Conservation (phyloP, 2,888 invertebrate genomes). For the Drosophila putrida region DNA sequence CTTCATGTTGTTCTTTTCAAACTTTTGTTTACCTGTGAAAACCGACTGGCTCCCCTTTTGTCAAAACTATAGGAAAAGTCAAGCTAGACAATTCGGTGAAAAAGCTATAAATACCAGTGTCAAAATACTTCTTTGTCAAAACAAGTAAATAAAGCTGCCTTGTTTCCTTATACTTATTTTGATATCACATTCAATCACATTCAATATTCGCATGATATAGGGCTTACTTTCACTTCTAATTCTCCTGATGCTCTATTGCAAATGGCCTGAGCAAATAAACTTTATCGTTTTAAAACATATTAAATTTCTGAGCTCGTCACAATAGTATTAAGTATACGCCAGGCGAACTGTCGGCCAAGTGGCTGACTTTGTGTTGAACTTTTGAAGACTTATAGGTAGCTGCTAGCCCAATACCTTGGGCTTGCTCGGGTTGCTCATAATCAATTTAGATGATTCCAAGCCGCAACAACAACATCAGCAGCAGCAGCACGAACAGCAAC, state of each 20-base stretch:
- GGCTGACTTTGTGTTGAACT: constrained; percentile 9
- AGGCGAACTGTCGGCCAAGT: constrained; percentile 12
- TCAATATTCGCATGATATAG: too few species aligned
- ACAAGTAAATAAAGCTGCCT: background rate
- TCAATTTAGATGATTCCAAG: constrained; percentile 66
- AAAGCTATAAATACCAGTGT: constrained; percentile 11
- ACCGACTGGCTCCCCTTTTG: background rate
- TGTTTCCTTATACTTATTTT: background rate
- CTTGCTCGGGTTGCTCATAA: constrained; percentile 56
- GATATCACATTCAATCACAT: background rate
- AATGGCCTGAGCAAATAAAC: constrained; percentile 36
- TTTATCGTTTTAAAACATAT: constrained; percentile 38
- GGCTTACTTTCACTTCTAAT: background rate
- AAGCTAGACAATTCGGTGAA: constrained; percentile 6
- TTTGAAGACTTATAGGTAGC: constrained; percentile 5
- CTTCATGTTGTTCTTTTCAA: constrained; percentile 24
- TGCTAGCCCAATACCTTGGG: constrained; percentile 34
- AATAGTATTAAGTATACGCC: constrained; percentile 42
- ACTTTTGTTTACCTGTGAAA: constrained; percentile 27
- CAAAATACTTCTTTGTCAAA: constrained; percentile 1
- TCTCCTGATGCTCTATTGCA: constrained; percentile 3
- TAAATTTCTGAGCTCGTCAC: constrained; percentile 23
- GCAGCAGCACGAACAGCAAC: constrained; percentile 13
- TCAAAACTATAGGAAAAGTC: constrained; percentile 1
- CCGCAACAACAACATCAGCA: constrained; percentile 31